A percentile compares a stretch with the other conserved stretches of the same genome.
Evolutionary conservation across 2,888 invertebrate genomes (phyloP).

Genomic region (Noctuana brunneofusca): DNA sequence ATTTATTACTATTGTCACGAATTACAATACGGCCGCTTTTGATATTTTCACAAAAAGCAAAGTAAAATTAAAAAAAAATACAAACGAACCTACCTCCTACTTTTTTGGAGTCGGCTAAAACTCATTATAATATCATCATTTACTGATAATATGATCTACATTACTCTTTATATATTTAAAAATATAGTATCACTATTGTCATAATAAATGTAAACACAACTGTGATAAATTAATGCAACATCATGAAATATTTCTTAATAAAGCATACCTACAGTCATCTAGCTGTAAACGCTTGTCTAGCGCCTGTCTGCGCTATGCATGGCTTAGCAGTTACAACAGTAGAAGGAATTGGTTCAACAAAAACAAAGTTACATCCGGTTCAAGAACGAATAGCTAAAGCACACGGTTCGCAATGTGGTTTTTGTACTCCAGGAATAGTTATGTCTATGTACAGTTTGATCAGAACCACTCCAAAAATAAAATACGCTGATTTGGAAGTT

Average conservation of each 20-base stretch:
- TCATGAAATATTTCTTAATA: conserved; percentile 15
- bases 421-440: conserved; percentile 94
- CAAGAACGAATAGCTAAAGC: conserved; percentile 91
- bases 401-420: conserved; percentile 95
- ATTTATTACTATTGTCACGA: no score
- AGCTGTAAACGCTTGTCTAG: conserved; percentile 91
- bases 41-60: no score
- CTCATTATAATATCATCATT: no score
- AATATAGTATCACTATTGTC: no score
- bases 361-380: conserved; percentile 89
- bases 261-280: conserved; percentile 83
- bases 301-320: conserved; percentile 91
- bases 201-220: background rate
- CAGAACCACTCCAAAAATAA: conserved; percentile 75
- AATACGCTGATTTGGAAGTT: conserved; percentile 86
- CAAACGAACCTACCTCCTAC: no score
- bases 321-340: conserved; percentile 92
- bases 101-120: no score
- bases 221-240: background rate
- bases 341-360: conserved; percentile 92
- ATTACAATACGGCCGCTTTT: no score
- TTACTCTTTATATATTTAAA: no score
- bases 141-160: no score
- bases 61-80: no score
- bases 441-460: conserved; percentile 95